Percentiles rank a stretch among this genome's conserved stretches.
These are phyloP conservation scores for Plodia interpunctella DNA, from an alignment of 1,140 invertebrate genomes.

Conservation along the genomic window DNA sequence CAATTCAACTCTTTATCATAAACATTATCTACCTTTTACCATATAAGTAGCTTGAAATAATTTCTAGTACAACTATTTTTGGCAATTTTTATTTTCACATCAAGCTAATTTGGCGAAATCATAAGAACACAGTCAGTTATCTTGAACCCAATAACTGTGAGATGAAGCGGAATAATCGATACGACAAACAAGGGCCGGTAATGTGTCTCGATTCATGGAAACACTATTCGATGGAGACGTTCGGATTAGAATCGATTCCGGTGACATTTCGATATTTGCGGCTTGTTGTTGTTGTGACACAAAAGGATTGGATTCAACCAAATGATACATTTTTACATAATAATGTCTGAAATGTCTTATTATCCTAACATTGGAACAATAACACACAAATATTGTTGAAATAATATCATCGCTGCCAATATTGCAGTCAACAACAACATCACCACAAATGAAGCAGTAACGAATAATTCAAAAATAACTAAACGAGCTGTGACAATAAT, in stretches of 20 bases:
- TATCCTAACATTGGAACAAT: no score
- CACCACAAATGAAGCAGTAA: constrained; percentile 4
- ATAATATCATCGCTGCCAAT: not conserved
- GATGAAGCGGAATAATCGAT: constrained; percentile 72
- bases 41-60: not conserved
- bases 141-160: constrained; percentile 62
- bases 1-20: no score
- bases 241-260: constrained; percentile 46
- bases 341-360: not conserved
- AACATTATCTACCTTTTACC: no score
- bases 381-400: not conserved
- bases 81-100: not conserved
- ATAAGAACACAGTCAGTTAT: not conserved
- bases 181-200: constrained; percentile 67
- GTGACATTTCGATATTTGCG: constrained; percentile 18
- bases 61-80: not conserved
- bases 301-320: constrained; percentile 8
- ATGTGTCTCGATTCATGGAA: constrained; percentile 48
- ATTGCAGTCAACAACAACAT: constrained; percentile 8
- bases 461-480: constrained; percentile 11
- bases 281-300: constrained; percentile 17
- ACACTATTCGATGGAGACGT: constrained; percentile 46
- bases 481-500: constrained; percentile 7
- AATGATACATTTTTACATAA: not conserved
- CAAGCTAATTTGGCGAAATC: not conserved